A percentile compares a stretch with the other conserved stretches of the same genome.
Conservation (phyloP, 2,888 invertebrate genomes). For the Tiliacea citrago region DNA sequence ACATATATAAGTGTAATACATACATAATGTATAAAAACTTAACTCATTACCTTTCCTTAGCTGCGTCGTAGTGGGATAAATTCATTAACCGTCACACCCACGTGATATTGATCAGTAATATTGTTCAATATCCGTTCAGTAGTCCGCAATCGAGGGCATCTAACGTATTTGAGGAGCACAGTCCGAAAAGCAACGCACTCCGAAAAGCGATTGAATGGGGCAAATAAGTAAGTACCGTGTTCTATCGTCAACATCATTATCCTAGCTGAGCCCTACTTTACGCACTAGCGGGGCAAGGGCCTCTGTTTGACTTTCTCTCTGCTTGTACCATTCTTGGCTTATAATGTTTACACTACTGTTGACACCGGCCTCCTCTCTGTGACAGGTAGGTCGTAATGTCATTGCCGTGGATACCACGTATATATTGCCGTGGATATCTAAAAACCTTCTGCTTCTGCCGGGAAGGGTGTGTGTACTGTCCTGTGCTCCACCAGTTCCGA, state of each 20-base stretch:
- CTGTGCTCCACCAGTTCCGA: not conserved
- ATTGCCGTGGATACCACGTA: not conserved
- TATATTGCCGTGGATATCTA: not conserved
- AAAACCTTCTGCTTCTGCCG: not conserved
- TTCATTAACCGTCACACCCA: conserved; percentile 1
- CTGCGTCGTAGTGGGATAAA: not conserved
- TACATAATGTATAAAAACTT: not conserved
- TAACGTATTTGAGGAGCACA: not conserved
- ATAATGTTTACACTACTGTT: not conserved
- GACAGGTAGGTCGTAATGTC: not conserved
- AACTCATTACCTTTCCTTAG: conserved; percentile 8
- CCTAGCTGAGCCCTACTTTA: not conserved
- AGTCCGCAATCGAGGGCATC: not conserved
- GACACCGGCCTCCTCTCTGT: not conserved
- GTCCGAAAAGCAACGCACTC: not conserved
- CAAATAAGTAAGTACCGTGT: not conserved
- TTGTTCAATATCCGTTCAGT: conserved; percentile 2
- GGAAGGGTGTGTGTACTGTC: no score
- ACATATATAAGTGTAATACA: no score
- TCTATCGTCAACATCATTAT: not conserved
- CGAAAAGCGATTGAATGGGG: not conserved
- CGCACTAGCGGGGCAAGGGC: not conserved
- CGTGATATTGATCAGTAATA: not conserved
- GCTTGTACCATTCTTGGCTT: not conserved
- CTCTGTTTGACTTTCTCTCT: not conserved